Evolutionary conservation across 2,113 vertebrate genomes (phyloP).

Genomic region (Muntiacus muntjak): DNA sequence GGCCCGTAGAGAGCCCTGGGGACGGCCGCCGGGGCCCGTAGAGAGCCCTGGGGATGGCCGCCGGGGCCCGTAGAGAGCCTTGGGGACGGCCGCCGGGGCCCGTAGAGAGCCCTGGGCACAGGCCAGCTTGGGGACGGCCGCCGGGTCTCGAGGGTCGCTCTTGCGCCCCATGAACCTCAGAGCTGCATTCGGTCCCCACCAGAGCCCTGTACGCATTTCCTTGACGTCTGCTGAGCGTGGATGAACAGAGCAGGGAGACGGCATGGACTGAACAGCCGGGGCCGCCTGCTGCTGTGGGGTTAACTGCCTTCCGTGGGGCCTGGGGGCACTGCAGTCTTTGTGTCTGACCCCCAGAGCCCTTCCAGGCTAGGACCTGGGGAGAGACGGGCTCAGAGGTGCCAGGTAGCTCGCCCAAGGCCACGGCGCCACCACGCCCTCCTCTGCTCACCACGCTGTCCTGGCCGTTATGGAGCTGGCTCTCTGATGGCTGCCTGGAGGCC

Average conservation of each 20-base stretch:
- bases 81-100: neutral
- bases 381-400: neutral
- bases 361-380: neutral
- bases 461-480: neutral
- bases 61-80: neutral
- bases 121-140: neutral
- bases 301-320: fast-evolving
- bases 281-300: neutral
- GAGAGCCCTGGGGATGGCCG: neutral
- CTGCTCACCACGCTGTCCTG: neutral
- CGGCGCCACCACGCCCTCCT: neutral
- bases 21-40: fast-evolving
- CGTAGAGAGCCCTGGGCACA: fast-evolving
- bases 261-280: fast-evolving
- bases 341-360: neutral
- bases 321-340: neutral
- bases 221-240: neutral
- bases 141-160: neutral
- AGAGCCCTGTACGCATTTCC: neutral
- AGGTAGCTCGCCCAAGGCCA: neutral
- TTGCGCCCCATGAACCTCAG: neutral
- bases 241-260: neutral
- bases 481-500: neutral
- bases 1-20: neutral
- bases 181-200: neutral